Evolutionary conservation across 2,888 invertebrate species (phyloP), one percentile per base, ranked within the genome.

Genomic region (Lasioglossum oenotherae): DNA sequence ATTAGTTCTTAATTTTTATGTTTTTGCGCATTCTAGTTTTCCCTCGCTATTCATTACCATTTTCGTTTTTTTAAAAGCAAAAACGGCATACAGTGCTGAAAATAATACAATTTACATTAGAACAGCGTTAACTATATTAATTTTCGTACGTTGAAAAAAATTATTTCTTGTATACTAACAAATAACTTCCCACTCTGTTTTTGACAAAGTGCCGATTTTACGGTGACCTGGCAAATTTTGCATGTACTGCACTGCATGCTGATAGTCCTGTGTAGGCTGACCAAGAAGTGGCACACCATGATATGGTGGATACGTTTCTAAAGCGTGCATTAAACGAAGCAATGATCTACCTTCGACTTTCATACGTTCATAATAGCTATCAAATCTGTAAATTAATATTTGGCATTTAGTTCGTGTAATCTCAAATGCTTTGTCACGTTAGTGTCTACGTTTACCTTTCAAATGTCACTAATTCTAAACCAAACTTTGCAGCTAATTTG

Each of bases 131-230:
- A 81, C 74, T 23, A 60, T 53, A 64, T 31, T 64, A 27, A 6
- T 35, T n/a, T 31, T 64, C 19, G 19, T 41, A 78, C 78, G 77
- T 31, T 75, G 49, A 78, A 78, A 74, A 44, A 82, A 78, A 64
- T 60, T 79, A 77, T 67, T 35, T 82, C 81, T 74, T 10, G n/a
- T 85, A 60, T 91, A 97, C 97, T 97, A 96, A 98, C 98, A 97
- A 88, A 97, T 97, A 86, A 98, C 98, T 95, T 99, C 99, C 99
- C 99, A 99, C 95, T 99, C 99, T 71, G 97, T 96, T 91, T 96
- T 96, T 19, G 98, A 98, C 92, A 99, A 96, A 3, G 99, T 99
- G 19, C 99, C 99, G 89, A 98, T 95, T 73, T 95, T 95, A 35
- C 94, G 92, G 85, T 93, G 93, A 49, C 88, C 92, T 2, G 92